Base-by-base conservation (phyloP, 2,113 vertebrate species). In the Eulemur rufifrons region DNA sequence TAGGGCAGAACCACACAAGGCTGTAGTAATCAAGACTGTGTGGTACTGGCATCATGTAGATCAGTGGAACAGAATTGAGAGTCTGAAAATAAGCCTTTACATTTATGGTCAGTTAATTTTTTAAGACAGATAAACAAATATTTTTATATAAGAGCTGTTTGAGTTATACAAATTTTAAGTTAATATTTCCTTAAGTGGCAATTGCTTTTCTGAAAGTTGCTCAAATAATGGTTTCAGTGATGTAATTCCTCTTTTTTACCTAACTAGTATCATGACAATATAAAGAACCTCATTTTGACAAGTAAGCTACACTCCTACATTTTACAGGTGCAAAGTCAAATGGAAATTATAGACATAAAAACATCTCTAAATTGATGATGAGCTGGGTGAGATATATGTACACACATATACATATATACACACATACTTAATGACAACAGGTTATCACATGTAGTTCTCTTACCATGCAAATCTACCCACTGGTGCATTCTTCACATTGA, bases 151-250 rank as follows among this genome's bases (percentile, higher is more conserved):
- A 94, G 56, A 89, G 45, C 56, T 76, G 52, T 87, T 82, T 77
- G 50, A 92, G 32, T 92, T 59, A 85, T 59, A 21, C 32, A 32
- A 20, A 64, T 56, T 91, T 78, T 80, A 96, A 95, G 56, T n/a
- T 89, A 91, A 87, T 88, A 80, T 94, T 80, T 74, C 63, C 1
- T 7, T 86, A 82, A 91, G 52, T 63, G 45, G 12, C 21, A 77
- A 56, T 66, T 77, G 69, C 81, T 96, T 71, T 89, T 77, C 81
- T 87, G 34, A 56, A 52, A 86, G 34, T 90, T 95, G 61, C 76
- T 73, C 54, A 59, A 83, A 76, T 91, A 80, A 45, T 56, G n/a
- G 50, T 91, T 90, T 91, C 17, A 45, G 63, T 64, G 66, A 63
- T n/a, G 17, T 78, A 42, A 80, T 95, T 83, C 42, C 42, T 86